Conservation (phyloP, 2,888 invertebrate genomes). For the Andrena chrysosceles region DNA sequence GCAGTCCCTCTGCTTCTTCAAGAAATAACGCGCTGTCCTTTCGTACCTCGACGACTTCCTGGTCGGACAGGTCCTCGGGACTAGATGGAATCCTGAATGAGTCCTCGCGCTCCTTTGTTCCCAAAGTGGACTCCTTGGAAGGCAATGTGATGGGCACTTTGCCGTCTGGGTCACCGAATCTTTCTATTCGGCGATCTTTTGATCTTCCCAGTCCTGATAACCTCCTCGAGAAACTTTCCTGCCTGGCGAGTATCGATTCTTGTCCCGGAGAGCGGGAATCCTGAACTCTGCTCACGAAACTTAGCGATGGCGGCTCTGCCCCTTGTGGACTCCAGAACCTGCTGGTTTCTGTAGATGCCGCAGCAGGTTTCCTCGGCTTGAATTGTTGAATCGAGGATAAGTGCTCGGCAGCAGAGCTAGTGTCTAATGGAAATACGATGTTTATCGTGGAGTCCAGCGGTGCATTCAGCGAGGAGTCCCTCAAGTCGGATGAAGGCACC, state of each 20-base stretch:
- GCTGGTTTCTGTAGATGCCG: neutral
- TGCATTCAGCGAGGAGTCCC: constrained; percentile 22
- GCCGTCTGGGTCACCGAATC: neutral
- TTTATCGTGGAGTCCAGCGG: constrained; percentile 32
- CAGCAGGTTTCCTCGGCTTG: neutral
- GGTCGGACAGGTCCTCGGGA: constrained; percentile 64
- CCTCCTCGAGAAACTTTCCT: neutral
- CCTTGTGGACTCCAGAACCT: constrained; percentile 2
- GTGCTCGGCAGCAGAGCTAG: constrained; percentile 10
- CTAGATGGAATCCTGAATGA: constrained; percentile 47
- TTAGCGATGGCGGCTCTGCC: neutral
- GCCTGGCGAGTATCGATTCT: neutral
- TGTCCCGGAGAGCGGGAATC: neutral
- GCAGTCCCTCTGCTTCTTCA: constrained; percentile 71
- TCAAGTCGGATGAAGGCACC: constrained; percentile 24
- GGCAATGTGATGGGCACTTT: constrained; percentile 32
- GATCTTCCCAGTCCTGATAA: neutral
- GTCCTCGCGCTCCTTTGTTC: constrained; percentile 24
- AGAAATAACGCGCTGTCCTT: constrained; percentile 79
- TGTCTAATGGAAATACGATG: constrained; percentile 44
- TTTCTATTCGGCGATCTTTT: neutral
- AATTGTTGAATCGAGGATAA: constrained; percentile 10
- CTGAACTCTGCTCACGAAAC: neutral
- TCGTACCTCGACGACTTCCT: constrained; percentile 70
- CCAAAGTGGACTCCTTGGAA: neutral